These are phyloP conservation scores for Ambastaia sidthimunki DNA, from an alignment of 2,797 vertebrate species.

Conservation along the genomic window DNA sequence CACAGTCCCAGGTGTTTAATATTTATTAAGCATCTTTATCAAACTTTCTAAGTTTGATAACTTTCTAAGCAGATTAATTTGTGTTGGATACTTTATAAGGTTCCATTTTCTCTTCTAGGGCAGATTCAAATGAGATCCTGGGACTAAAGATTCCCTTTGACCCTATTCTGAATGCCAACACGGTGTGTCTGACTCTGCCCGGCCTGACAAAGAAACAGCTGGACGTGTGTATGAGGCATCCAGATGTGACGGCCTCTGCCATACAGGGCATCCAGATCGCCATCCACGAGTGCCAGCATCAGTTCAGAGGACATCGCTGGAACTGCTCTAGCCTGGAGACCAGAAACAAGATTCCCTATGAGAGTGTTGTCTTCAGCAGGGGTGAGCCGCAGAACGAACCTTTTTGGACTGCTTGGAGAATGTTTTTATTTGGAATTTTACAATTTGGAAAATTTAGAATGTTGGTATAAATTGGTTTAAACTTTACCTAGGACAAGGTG, in stretches of 20 bases:
- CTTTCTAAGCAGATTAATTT: background rate
- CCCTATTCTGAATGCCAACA: slow-evolving; percentile 96
- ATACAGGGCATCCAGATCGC: slow-evolving; percentile 99
- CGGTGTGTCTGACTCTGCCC: slow-evolving; percentile 92
- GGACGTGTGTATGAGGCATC: slow-evolving; percentile 94
- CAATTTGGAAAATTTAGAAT: background rate
- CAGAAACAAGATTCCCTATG: slow-evolving; percentile 96
- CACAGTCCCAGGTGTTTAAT: no score
- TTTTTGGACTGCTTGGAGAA: no score
- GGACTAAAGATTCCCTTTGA: slow-evolving; percentile 93
- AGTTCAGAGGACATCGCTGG: slow-evolving; percentile 97
- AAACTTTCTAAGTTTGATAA: background rate
- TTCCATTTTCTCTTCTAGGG: slow-evolving; percentile 73
- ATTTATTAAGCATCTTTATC: no score
- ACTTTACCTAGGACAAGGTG: background rate
- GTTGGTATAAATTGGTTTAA: background rate
- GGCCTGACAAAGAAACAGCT: slow-evolving; percentile 92
- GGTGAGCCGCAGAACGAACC: slow-evolving; percentile 75
- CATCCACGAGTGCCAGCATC: slow-evolving; percentile 98
- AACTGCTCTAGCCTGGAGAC: slow-evolving; percentile 99
- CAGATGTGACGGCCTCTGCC: slow-evolving; percentile 95
- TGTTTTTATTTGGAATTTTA: no score
- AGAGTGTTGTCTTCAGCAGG: slow-evolving; percentile 96
- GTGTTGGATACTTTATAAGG: background rate
- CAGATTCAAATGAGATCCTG: slow-evolving; percentile 93